These are phyloP conservation scores for Trichogramma dendrolimi DNA, from an alignment of 2,888 invertebrate genomes.

Conservation along the genomic window DNA sequence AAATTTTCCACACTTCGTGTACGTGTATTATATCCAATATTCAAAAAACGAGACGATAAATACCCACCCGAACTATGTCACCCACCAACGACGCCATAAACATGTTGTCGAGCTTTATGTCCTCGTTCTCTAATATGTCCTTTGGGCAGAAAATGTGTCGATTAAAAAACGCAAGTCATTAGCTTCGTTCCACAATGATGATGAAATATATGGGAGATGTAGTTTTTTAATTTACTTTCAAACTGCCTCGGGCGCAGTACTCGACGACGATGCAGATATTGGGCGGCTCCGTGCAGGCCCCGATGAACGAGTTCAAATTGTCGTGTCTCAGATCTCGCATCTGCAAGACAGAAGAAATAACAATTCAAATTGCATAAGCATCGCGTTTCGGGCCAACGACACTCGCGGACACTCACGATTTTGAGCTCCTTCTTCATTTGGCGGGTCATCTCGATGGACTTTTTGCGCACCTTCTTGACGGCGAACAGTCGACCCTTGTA, in stretches of 20 bases:
- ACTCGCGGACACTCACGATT: conserved; percentile 59
- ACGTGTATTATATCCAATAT: not conserved
- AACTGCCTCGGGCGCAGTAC: conserved; percentile 84
- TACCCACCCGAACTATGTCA: conserved; percentile 81
- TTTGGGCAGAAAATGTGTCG: conserved; percentile 41
- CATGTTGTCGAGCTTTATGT: conserved; percentile 93
- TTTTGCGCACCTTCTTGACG: conserved; percentile 78
- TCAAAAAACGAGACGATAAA: not conserved
- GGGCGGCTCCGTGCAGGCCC: conserved; percentile 86
- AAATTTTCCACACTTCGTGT: not conserved
- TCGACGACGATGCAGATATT: conserved; percentile 85
- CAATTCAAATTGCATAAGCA: not conserved
- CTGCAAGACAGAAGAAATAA: conserved; percentile 53
- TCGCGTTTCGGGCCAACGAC: too few relatives aligned
- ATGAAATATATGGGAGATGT: not conserved
- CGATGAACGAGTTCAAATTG: conserved; percentile 87
- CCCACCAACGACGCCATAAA: conserved; percentile 92
- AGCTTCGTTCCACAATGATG: not conserved
- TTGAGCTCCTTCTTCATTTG: conserved; percentile 91
- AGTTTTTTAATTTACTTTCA: conserved; percentile 65
- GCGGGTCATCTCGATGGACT: conserved; percentile 81
- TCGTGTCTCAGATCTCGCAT: conserved; percentile 87
- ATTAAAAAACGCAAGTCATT: conserved; percentile 1
- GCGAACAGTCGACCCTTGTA: conserved; percentile 85
- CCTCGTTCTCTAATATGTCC: conserved; percentile 92